phyloP scores from a whole-genome alignment of 2,888 invertebrate genomes.

The Tenthredo livida region DNA sequence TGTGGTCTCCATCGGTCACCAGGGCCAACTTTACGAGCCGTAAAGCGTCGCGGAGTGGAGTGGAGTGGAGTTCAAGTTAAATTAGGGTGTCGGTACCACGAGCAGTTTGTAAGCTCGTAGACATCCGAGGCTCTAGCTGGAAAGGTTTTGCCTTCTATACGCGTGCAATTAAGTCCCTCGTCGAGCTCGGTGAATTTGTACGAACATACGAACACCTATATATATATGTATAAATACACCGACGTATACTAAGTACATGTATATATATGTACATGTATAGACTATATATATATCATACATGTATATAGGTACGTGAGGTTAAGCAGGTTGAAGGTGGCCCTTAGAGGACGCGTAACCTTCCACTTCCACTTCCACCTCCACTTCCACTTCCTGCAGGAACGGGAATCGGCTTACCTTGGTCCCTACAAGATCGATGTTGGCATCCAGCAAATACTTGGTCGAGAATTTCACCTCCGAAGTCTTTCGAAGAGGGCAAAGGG shows the following conservation, averaged over 20 bases:
- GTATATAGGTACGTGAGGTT: constrained; percentile 2
- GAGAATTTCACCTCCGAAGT: constrained; percentile 31
- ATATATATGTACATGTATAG: too few relatives aligned
- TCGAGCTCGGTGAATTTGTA: constrained; percentile 27
- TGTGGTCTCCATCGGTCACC: constrained; percentile 48
- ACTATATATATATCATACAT: not conserved
- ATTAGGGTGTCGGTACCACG: constrained; percentile 51
- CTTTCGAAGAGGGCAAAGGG: constrained; percentile 14
- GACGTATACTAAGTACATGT: too few relatives aligned
- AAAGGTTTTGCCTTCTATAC: constrained; percentile 45
- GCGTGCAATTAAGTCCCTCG: constrained; percentile 44
- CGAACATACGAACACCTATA: not conserved
- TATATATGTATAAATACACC: not conserved
- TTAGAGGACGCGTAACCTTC: constrained; percentile 35
- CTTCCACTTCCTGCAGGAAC: not conserved
- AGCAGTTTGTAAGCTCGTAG: constrained; percentile 51
- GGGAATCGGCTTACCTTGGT: constrained; percentile 39
- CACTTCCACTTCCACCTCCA: constrained; percentile 6
- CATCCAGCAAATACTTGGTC: constrained; percentile 37
- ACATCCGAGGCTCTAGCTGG: constrained; percentile 5
- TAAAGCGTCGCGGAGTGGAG: constrained; percentile 48
- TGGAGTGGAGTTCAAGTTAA: constrained; percentile 46
- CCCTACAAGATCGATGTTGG: constrained; percentile 31
- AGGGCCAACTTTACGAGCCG: constrained; percentile 49
- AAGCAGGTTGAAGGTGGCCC: constrained; percentile 35